Evolutionary conservation across 2,113 vertebrate genomes (phyloP).

Genomic region (Leiothrix lutea): DNA sequence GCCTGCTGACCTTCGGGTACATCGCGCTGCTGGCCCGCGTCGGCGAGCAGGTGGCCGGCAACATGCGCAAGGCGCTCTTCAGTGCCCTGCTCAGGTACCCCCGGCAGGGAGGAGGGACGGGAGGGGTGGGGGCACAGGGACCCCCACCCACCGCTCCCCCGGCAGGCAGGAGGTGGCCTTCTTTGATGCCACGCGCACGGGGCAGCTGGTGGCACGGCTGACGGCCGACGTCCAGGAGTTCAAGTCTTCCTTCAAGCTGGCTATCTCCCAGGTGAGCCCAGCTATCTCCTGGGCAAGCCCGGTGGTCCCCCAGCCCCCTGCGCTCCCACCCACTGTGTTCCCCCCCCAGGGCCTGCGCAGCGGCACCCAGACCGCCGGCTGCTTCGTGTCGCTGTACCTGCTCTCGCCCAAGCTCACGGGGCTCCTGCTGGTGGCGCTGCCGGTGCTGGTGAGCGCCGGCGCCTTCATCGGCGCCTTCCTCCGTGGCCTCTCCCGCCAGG

Average conservation of each 20-base stretch:
- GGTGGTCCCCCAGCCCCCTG: accelerated
- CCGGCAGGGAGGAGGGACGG: accelerated
- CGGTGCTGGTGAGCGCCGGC: slow-evolving; percentile 82
- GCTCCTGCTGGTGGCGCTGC: slow-evolving; percentile 83
- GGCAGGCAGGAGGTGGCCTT: slow-evolving; percentile 91
- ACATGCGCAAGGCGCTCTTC: slow-evolving; percentile 90
- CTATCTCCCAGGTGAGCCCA: slow-evolving; percentile 84
- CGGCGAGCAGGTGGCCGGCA: slow-evolving; percentile 86
- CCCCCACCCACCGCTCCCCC: neutral
- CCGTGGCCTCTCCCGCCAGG: slow-evolving; percentile 84
- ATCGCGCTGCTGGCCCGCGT: slow-evolving; percentile 86
- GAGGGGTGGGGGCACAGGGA: accelerated
- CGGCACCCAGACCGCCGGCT: slow-evolving; percentile 86
- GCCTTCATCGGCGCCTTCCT: slow-evolving; percentile 86
- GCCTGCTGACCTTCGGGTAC: slow-evolving; percentile 89
- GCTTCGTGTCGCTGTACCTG: slow-evolving; percentile 88
- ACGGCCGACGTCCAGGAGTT: slow-evolving; percentile 94
- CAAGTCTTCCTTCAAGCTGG: slow-evolving; percentile 94
- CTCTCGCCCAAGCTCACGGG: slow-evolving; percentile 90
- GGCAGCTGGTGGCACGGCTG: slow-evolving; percentile 88
- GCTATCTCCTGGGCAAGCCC: neutral
- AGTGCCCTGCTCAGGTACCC: slow-evolving; percentile 72
- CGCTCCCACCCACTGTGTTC: accelerated
- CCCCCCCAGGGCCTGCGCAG: slow-evolving; percentile 79
- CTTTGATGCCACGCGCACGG: slow-evolving; percentile 89